Base-by-base conservation (phyloP, 2,113 vertebrate species). In the Thunnus maccoyii region DNA sequence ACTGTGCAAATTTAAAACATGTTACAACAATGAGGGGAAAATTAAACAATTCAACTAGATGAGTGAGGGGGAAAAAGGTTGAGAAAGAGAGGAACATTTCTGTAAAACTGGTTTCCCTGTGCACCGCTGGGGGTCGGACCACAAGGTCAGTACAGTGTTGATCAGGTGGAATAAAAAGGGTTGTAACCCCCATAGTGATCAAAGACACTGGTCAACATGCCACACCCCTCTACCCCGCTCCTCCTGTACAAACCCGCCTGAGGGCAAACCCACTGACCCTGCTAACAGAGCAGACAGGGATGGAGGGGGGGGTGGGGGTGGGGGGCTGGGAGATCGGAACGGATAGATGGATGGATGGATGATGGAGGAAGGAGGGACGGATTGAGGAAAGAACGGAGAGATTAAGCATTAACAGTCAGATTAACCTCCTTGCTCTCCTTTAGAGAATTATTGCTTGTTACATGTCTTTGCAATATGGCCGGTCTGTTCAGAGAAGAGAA, bases 81-180 rank as follows among this genome's bases (percentile, higher is more conserved):
- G 36, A 9, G 36, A 41, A 41, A 41, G 20, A 17, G 12, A 16
- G 14, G 47, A 48, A 4, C 17, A 8, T 61, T 66, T 70, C 15
- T 76, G 57, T 10, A 52, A 15, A 68, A 41, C 13, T 3, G 25
- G 20, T 13, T 63, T 55, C 22, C 41, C 20, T 0, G 2, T 44
- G 54, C 63, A 11, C 70, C 46, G 3, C 58, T 68, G 70, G 83
- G 76, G 64, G 76, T 73, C 18, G 25, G 84, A 76, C 52, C 81
- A 70, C 52, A 11, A 74, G 90, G 90, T 92, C 90, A 90, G 68
- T 22, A 70, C 79, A 69, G 41, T 75, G 89, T 12, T 85, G 68
- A 91, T 88, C 86, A 88, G 88, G 88, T 91, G 91, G 89, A 91
- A 92, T 83, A 60, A 91, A 85, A 84, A 76, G 86, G 84, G 82